Evolutionary conservation across 2,797 vertebrate species (phyloP).

Genomic region (Sebastes melanostomus): DNA sequence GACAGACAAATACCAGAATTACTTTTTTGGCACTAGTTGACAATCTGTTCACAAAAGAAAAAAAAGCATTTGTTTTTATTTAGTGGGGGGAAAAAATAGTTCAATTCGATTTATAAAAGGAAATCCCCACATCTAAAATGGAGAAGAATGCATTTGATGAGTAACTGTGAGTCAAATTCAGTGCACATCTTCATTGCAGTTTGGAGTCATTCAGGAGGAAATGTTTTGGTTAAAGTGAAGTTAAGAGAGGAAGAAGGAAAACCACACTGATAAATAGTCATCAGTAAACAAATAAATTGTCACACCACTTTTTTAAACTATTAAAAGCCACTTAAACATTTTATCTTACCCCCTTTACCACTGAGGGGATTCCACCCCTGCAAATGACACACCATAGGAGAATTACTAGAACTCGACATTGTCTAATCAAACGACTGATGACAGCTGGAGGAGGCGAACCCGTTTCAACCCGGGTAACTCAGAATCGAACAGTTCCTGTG

Average conservation of each 20-base stretch:
- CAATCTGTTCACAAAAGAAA: background rate
- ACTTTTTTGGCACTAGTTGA: background rate
- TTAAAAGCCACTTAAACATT: background rate
- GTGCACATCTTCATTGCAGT: background rate
- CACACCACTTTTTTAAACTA: background rate
- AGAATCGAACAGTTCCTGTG: conserved; percentile 59
- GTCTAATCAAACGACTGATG: conserved; percentile 26
- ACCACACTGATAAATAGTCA: background rate
- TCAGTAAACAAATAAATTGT: background rate
- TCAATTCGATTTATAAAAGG: background rate
- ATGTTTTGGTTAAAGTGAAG: background rate
- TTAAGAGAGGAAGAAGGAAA: background rate
- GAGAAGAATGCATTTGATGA: background rate
- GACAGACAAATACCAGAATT: background rate
- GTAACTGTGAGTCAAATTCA: background rate
- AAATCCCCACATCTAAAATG: conserved; percentile 6
- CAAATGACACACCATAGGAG: background rate
- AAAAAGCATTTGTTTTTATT: background rate
- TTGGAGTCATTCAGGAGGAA: background rate
- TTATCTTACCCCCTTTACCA: background rate
- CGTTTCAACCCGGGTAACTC: conserved; percentile 28
- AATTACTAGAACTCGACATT: background rate
- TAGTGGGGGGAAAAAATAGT: background rate
- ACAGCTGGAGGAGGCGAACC: conserved; percentile 39
- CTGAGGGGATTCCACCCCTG: background rate